These are phyloP conservation scores for Hypomecis punctinalis DNA, from an alignment of 2,888 invertebrate genomes.

Conservation along the genomic window DNA sequence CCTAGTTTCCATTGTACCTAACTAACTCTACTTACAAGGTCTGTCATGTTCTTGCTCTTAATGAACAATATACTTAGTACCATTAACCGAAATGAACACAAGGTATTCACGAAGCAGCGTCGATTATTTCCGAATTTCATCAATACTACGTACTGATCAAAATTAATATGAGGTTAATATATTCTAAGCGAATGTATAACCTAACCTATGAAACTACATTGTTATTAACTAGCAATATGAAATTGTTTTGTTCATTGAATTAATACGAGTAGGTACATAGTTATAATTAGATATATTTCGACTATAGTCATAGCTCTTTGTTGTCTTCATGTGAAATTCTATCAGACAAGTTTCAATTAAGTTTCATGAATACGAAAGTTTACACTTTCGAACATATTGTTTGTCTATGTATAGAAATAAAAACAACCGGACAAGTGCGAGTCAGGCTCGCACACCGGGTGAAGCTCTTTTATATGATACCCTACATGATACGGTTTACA, in stretches of 20 bases:
- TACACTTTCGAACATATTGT: too few species aligned
- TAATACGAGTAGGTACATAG: too few species aligned
- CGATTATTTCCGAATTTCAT: neutral
- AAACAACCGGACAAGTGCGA: too few species aligned
- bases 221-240: constrained; percentile 1
- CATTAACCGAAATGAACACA: neutral
- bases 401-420: too few species aligned
- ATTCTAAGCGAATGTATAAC: neutral
- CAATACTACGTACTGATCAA: neutral
- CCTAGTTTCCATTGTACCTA: neutral
- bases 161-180: neutral
- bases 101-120: neutral
- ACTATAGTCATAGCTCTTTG: too few species aligned
- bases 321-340: too few species aligned
- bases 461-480: too few species aligned
- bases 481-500: too few species aligned
- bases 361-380: too few species aligned
- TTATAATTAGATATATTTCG: too few species aligned
- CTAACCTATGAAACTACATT: neutral
- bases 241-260: constrained; percentile 4
- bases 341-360: too few species aligned
- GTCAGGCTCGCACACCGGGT: too few species aligned
- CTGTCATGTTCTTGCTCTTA: neutral
- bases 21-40: neutral
- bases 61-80: neutral